Conservation (phyloP, 2,113 vertebrate genomes). For the Axis porcinus region DNA sequence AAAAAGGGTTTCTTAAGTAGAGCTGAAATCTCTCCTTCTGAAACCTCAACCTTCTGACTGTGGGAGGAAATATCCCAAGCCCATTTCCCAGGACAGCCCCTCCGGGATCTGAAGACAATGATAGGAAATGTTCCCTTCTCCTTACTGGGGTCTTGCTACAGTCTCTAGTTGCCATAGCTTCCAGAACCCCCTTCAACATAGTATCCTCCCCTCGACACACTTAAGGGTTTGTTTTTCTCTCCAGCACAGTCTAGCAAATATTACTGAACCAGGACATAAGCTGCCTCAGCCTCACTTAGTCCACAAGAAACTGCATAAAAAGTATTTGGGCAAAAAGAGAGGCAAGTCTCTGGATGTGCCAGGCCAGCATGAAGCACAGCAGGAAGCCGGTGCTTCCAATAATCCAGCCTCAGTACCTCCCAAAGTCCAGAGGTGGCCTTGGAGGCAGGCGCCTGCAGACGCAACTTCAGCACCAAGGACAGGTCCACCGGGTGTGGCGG, state of each 20-base stretch:
- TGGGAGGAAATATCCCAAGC: background rate
- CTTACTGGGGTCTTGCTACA: background rate
- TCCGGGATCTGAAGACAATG: background rate
- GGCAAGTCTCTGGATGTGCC: background rate
- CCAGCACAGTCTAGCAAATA: background rate
- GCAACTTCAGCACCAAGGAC: constrained; percentile 32
- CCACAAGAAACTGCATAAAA: background rate
- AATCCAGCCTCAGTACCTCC: background rate
- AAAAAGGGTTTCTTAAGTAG: background rate
- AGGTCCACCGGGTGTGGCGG: fast-evolving
- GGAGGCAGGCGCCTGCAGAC: fast-evolving
- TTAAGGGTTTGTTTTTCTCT: background rate
- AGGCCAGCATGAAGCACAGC: background rate
- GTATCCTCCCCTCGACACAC: background rate
- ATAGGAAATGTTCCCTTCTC: fast-evolving
- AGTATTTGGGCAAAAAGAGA: background rate
- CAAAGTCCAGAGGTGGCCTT: background rate
- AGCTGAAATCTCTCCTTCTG: background rate
- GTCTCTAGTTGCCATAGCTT: background rate
- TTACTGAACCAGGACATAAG: background rate
- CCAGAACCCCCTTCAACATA: background rate
- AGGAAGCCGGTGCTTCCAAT: background rate
- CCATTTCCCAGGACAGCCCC: background rate
- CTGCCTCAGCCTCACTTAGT: background rate
- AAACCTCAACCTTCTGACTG: background rate